These are phyloP conservation scores for Conus betulinus DNA, from an alignment of 1,140 invertebrate genomes.

Conservation along the genomic window DNA sequence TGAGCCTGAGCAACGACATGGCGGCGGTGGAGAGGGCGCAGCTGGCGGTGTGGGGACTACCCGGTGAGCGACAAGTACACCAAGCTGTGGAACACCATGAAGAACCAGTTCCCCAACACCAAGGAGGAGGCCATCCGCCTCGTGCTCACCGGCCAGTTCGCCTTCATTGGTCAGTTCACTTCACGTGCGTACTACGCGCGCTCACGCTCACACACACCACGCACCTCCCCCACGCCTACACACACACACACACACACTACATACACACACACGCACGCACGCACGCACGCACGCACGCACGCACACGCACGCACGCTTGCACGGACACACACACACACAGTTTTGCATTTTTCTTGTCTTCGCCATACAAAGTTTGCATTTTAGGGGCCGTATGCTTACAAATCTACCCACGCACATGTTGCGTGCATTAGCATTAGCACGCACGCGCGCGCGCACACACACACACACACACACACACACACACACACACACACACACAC, in stretches of 20 bases:
- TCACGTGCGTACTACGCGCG: too few relatives aligned
- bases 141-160: slow-evolving; percentile 82
- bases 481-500: too few relatives aligned
- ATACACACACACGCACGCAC: neutral
- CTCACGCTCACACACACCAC: too few relatives aligned
- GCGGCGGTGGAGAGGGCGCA: slow-evolving; percentile 92
- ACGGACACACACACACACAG: too few relatives aligned
- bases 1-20: slow-evolving; percentile 95
- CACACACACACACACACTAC: neutral
- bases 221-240: neutral
- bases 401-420: too few relatives aligned
- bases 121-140: slow-evolving; percentile 84
- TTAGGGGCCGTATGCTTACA: too few relatives aligned
- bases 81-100: slow-evolving; percentile 99
- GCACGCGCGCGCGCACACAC: neutral
- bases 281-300: neutral
- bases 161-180: slow-evolving; percentile 83
- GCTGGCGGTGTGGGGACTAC: slow-evolving; percentile 98
- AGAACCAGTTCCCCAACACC: slow-evolving; percentile 88
- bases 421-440: neutral
- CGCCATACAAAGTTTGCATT: too few relatives aligned
- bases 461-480: too few relatives aligned
- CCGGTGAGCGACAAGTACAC: slow-evolving; percentile 98
- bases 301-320: too few relatives aligned
- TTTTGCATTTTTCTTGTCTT: too few relatives aligned